phyloP scores from a whole-genome alignment of 2,888 invertebrate genomes.

The Girardia tigrina region DNA sequence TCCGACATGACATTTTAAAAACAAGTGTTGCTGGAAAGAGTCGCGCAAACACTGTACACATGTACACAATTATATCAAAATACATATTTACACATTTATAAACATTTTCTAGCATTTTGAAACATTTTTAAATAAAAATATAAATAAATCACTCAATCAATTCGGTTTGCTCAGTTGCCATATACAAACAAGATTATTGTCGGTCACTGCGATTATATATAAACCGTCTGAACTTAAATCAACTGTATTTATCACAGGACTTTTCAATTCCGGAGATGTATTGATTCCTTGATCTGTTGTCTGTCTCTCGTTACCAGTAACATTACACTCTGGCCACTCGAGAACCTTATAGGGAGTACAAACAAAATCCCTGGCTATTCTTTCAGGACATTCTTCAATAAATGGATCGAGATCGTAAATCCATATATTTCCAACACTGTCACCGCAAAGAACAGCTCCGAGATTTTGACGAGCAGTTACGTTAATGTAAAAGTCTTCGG shows the following conservation, averaged over 20 bases:
- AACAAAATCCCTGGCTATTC: slow-evolving; percentile 1
- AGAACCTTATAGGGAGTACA: slow-evolving; percentile 25
- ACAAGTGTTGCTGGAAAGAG: too few relatives aligned
- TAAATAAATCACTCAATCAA: too few relatives aligned
- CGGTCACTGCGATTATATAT: slow-evolving; percentile 36
- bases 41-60: too few relatives aligned
- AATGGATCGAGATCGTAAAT: slow-evolving; percentile 37
- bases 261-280: slow-evolving; percentile 30
- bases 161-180: slow-evolving; percentile 31
- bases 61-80: too few relatives aligned
- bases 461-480: slow-evolving; percentile 34
- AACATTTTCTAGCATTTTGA: too few relatives aligned
- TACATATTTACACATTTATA: too few relatives aligned
- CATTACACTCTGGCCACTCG: slow-evolving; percentile 36
- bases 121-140: too few relatives aligned
- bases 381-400: slow-evolving; percentile 29
- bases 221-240: slow-evolving; percentile 36
- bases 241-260: slow-evolving; percentile 37
- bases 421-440: slow-evolving; percentile 37
- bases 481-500: slow-evolving; percentile 37
- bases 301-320: slow-evolving; percentile 32
- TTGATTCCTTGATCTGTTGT: slow-evolving; percentile 17
- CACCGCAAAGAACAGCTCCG: slow-evolving; percentile 36
- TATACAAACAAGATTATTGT: slow-evolving; percentile 37
- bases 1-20: too few relatives aligned